These are phyloP conservation scores for Pomacea maculata DNA, from an alignment of 1,140 invertebrate species.

Conservation along the genomic window DNA sequence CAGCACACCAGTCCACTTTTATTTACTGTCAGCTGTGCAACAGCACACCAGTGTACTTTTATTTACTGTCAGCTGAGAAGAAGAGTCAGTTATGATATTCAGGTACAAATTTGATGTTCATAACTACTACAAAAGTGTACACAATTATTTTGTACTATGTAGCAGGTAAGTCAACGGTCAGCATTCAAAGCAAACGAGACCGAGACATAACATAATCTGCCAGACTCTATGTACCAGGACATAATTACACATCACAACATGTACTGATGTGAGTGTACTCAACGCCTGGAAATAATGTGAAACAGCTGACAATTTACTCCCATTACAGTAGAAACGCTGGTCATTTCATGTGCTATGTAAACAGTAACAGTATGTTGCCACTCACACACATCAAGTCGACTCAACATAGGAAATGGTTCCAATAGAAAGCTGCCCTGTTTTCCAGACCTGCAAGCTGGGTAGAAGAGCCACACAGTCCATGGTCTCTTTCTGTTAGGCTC, in stretches of 20 bases:
- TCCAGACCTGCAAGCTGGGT: slow-evolving; percentile 66
- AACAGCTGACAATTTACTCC: background rate
- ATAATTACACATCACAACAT: slow-evolving; percentile 17
- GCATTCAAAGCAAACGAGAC: too few relatives aligned
- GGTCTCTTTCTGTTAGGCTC: slow-evolving; percentile 24
- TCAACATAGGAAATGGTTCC: slow-evolving; percentile 78
- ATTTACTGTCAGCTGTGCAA: too few relatives aligned
- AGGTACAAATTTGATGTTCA: too few relatives aligned
- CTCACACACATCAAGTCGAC: slow-evolving; percentile 72
- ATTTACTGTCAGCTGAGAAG: too few relatives aligned
- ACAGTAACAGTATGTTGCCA: background rate
- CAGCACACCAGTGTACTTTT: too few relatives aligned
- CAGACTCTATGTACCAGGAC: slow-evolving; percentile 4
- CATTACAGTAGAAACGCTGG: background rate
- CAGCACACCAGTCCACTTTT: too few relatives aligned
- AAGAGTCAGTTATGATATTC: too few relatives aligned
- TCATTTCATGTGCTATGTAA: background rate
- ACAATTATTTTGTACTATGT: too few relatives aligned
- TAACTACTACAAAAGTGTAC: too few relatives aligned
- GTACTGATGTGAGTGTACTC: background rate
- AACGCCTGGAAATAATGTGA: background rate
- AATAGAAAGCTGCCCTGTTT: slow-evolving; percentile 79
- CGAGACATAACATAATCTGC: background rate
- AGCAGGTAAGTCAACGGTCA: too few relatives aligned
- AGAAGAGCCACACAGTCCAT: slow-evolving; percentile 18